These are phyloP conservation scores for Drosophila oshimai DNA, from an alignment of 1,140 invertebrate genomes.

Conservation along the genomic window DNA sequence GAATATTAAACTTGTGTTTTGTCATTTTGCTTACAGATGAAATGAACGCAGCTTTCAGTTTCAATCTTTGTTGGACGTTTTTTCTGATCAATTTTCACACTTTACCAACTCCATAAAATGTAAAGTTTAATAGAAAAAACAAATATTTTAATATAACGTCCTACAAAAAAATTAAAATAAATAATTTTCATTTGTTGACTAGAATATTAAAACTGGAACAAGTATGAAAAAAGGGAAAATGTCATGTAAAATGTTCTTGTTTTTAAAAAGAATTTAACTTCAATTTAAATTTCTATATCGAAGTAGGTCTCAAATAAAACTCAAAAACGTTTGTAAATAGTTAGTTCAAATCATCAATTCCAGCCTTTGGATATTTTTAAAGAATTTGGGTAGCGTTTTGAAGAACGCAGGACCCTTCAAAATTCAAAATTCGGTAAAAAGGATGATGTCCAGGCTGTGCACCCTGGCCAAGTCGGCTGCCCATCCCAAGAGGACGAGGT, in stretches of 20 bases:
- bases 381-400: neutral
- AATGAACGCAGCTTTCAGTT: neutral
- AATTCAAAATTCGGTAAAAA: constrained; percentile 44
- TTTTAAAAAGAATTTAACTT: too few species aligned
- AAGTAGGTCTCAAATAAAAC: neutral
- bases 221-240: too few species aligned
- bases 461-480: neutral
- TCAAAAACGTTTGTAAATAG: neutral
- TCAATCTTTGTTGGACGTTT: too few species aligned
- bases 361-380: neutral
- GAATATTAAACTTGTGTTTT: constrained; percentile 7
- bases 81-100: too few species aligned
- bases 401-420: neutral
- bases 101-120: too few species aligned
- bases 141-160: too few species aligned
- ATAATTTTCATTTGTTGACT: too few species aligned
- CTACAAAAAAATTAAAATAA: too few species aligned
- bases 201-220: too few species aligned
- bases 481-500: neutral
- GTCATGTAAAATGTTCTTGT: too few species aligned
- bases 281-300: neutral
- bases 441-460: constrained; percentile 13
- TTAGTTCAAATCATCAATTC: neutral
- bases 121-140: too few species aligned
- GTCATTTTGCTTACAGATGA: neutral